Conservation (phyloP, 35 echinoderm and acorn worm genomes). For the Heliocidaris tuberculata region DNA sequence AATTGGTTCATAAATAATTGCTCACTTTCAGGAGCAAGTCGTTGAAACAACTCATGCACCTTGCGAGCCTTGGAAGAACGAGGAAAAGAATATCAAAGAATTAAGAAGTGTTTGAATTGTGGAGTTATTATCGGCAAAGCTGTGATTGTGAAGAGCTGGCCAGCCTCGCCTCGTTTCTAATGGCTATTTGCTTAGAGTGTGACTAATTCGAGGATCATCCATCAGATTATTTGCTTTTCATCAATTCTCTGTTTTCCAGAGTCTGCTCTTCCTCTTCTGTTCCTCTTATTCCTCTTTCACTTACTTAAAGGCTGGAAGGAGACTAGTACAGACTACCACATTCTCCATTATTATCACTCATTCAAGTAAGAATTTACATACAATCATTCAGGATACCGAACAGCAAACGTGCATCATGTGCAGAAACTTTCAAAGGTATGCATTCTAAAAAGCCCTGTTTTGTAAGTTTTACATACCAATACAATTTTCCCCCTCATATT, state of each 20-base stretch:
- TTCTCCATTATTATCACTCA: not conserved
- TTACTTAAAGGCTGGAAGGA: constrained; percentile 6
- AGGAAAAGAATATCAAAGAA: constrained; percentile 14
- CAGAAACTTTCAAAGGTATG: not conserved
- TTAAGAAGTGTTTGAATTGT: constrained; percentile 12
- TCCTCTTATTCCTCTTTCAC: constrained; percentile 30
- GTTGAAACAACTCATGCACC: not conserved
- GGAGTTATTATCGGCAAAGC: constrained; percentile 23
- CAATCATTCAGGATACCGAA: not conserved
- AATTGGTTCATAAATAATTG: not conserved
- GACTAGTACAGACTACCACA: not conserved
- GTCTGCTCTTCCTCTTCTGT: constrained; percentile 29
- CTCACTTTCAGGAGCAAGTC: not conserved
- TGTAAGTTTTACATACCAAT: not conserved
- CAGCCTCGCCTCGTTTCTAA: constrained; percentile 25
- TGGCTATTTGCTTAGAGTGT: constrained; percentile 50
- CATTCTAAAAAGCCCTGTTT: too few species aligned
- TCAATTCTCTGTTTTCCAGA: constrained; percentile 48
- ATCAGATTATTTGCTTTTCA: constrained; percentile 47
- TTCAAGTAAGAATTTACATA: not conserved
- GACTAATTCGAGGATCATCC: constrained; percentile 35
- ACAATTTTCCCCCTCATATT: not conserved
- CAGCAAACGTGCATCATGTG: not conserved
- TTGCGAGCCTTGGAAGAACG: not conserved
- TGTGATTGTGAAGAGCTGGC: constrained; percentile 30